A percentile compares a stretch with the other conserved stretches of the same genome.
Conservation (phyloP, 2,113 vertebrate genomes). For the Speoplatyrhinus poulsoni region DNA sequence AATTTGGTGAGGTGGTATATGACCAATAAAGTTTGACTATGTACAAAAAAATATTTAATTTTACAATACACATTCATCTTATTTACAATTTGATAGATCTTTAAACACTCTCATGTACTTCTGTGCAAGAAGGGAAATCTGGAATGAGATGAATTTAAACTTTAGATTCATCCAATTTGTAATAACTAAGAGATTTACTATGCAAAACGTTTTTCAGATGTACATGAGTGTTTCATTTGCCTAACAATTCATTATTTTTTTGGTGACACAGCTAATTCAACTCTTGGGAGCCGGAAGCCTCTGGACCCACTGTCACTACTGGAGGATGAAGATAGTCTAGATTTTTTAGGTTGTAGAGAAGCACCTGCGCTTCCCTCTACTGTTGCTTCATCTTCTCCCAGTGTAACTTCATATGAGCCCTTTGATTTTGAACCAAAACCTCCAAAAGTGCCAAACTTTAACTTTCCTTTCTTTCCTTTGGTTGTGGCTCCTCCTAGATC, state of each 20-base stretch:
- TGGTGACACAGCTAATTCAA: constrained; percentile 82
- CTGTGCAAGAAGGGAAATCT: constrained; percentile 25
- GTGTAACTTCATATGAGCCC: constrained; percentile 90
- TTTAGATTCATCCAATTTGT: constrained; percentile 8
- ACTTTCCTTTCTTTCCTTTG: constrained; percentile 80
- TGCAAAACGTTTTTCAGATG: constrained; percentile 28
- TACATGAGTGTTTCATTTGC: constrained; percentile 38
- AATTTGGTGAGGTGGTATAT: constrained; percentile 51
- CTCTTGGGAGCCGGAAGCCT: constrained; percentile 76
- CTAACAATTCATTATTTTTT: constrained; percentile 77
- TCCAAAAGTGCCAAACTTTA: constrained; percentile 94
- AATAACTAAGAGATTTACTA: constrained; percentile 15
- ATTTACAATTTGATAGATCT: constrained; percentile 79
- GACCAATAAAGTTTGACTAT: constrained; percentile 77
- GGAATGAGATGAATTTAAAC: constrained; percentile 50
- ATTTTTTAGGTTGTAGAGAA: constrained; percentile 76
- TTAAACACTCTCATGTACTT: constrained; percentile 67
- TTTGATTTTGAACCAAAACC: constrained; percentile 90
- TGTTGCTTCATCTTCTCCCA: constrained; percentile 79
- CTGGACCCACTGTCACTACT: constrained; percentile 86
- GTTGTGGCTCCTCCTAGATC: constrained; percentile 73
- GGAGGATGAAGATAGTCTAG: constrained; percentile 85
- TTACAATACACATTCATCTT: constrained; percentile 79
- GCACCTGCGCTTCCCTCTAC: constrained; percentile 68
- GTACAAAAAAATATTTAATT: constrained; percentile 78